Evolutionary conservation across 2,113 vertebrate genomes (phyloP).

Genomic region (Pipra filicauda): DNA sequence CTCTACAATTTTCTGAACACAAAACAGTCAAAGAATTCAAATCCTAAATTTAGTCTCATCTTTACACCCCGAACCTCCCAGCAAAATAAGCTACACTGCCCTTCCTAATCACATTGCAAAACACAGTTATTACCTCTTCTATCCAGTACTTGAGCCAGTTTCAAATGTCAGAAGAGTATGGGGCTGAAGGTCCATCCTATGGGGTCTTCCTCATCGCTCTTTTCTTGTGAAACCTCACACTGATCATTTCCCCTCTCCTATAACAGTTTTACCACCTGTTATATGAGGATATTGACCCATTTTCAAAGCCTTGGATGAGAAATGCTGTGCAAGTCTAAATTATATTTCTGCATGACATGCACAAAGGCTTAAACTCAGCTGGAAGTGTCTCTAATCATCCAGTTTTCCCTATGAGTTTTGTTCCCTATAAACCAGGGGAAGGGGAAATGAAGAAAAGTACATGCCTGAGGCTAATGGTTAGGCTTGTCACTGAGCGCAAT

Average conservation of each 20-base stretch:
- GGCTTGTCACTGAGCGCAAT: slow-evolving; percentile 10
- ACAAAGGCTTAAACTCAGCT: slow-evolving; percentile 37
- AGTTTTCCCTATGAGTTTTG: neutral
- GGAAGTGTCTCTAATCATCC: slow-evolving; percentile 36
- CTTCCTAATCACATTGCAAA: neutral
- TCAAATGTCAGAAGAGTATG: neutral
- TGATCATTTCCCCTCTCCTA: neutral
- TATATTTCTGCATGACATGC: neutral
- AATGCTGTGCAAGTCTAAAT: neutral
- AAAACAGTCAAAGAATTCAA: neutral
- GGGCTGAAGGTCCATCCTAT: neutral
- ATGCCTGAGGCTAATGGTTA: slow-evolving; percentile 18
- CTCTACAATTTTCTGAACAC: neutral
- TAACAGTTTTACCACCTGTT: neutral
- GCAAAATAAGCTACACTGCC: neutral
- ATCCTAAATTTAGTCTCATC: neutral
- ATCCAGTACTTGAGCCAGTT: neutral
- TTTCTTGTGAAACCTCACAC: neutral
- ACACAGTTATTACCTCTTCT: neutral
- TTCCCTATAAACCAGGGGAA: neutral
- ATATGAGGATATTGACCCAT: neutral
- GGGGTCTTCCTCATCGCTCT: neutral
- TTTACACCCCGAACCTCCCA: neutral
- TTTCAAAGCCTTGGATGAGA: slow-evolving; percentile 5
- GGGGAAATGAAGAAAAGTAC: slow-evolving; percentile 10